Base-by-base conservation (phyloP, 2,113 vertebrate genomes). In the Cairina moschata region DNA sequence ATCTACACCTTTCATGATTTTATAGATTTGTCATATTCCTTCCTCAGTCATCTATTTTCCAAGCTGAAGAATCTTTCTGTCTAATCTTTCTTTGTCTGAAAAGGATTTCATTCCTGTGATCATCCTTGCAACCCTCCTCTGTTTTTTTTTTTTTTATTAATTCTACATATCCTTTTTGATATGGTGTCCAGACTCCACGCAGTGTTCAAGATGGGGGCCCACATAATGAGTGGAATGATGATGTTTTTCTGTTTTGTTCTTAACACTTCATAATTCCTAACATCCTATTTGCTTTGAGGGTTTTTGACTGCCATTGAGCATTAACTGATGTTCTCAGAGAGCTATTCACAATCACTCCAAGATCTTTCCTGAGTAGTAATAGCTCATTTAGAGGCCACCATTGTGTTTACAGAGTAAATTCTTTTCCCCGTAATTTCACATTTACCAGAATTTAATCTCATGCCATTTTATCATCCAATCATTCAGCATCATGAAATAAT, bases 201-300 rank as follows among this genome's bases (percentile, higher is more conserved):
- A 32, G 88, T 74, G 79, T 83, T 95, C 71, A 94, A 94, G 88
- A 90, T 71, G 83, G 95, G 63, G 63, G 59, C 56, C 55, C 68
- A 92, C 60, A 83, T 90, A 93, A 97, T 13, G 76, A 94, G 83
- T 86, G 75, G 63, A 92, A 95, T 71, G 88, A 94, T 0, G 7
- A 95, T 92, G 80, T 93, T 94, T 95, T 95, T 83, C 83, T 94
- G 83, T 90, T 97, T 96, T 90, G 63, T 93, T 90, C 94, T 90
- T 25, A 26, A 94, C 83, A 90, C 46, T 60, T 93, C 56, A 2
- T 69, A 97, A 97, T 83, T 95, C 80, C 80, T 81, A 88, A 86
- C 73, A 92, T 81, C 68, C 88, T 81, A 93, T 91, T 93, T 86
- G 83, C 92, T 95, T 83, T 90, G 80, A 95, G 83, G 56, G 76